Conservation (phyloP, 2,888 invertebrate genomes). For the Epicampocera succincta region DNA sequence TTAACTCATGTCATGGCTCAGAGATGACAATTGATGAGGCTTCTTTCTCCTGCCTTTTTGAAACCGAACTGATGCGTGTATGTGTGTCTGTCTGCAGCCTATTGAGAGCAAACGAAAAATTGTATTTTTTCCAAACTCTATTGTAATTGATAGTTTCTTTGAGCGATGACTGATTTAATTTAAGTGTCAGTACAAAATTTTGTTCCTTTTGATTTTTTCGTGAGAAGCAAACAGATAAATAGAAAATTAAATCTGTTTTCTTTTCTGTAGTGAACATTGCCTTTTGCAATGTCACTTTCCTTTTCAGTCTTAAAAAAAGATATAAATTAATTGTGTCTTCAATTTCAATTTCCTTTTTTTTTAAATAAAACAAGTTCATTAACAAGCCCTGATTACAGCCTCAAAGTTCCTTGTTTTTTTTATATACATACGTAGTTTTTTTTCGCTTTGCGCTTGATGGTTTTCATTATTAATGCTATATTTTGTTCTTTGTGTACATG, state of each 20-base stretch:
- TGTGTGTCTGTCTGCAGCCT: constrained; percentile 11
- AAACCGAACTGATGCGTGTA: neutral
- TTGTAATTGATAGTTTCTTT: constrained; percentile 48
- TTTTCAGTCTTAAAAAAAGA: too few relatives aligned
- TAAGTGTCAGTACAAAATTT: neutral
- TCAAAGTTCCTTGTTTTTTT: too few relatives aligned
- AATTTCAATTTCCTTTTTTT: too few relatives aligned
- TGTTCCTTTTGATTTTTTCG: neutral
- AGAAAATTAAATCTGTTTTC: constrained; percentile 33
- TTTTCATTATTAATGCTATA: too few relatives aligned
- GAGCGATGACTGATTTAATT: constrained; percentile 38
- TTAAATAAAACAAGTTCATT: too few relatives aligned
- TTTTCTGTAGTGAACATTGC: constrained; percentile 18
- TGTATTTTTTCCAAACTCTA: constrained; percentile 30
- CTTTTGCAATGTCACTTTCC: constrained; percentile 20
- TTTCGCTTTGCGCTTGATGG: too few relatives aligned
- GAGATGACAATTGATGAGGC: constrained; percentile 40
- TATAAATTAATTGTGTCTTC: too few relatives aligned
- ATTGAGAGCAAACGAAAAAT: constrained; percentile 27
- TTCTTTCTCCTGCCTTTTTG: constrained; percentile 4
- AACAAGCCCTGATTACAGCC: too few relatives aligned
- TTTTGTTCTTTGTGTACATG: neutral
- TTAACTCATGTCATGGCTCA: constrained; percentile 54
- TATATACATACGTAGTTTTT: too few relatives aligned
- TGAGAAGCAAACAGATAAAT: constrained; percentile 3